Evolutionary conservation across 2,888 invertebrate genomes (phyloP), one percentile per base, ranked within the genome.

Genomic region (Tiliacea citrago): DNA sequence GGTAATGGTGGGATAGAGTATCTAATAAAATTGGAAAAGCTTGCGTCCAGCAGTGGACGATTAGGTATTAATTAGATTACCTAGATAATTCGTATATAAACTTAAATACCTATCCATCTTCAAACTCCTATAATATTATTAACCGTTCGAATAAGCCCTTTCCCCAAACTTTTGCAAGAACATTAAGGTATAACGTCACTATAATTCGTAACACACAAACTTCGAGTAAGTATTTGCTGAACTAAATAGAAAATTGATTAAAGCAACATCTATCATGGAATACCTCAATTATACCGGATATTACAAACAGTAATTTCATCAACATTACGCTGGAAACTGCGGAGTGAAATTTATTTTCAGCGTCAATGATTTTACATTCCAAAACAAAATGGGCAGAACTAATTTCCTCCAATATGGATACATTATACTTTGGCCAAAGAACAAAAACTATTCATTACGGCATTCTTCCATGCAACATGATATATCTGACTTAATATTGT

Each of bases 401-500:
- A 55, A 78, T 71, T 70, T 82, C 55, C 58, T 65, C 13, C 51
- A 61, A 70, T 62, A 69, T 68, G 39, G 73, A 72, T 57, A 81
- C 72, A 55, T 78, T 76, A 80, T 79, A 76, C 76, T 63, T 53
- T 57, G 24, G 55, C 70, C 39, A 75, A 78, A 81, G 78, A 78
- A 81, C 73, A 76, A 78, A 78, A 75, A 70, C 63, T 63, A 75
- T 79, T 73, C 75, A 72, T 81, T 85, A 81, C 76, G 39, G 58
- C 71, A 79, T 82, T 75, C 65, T 76, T 70, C 13, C 77, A 73
- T 73, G 80, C 73, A 80, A 86, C 84, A 84, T 86, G 75, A 85
- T 84, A 86, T 80, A 84, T 85, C 77, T 82, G 60, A 81, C 79
- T 83, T 81, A 74, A 79, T 81, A 83, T 75, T 77, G 69, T 79